phyloP scores from a whole-genome alignment of 2,888 invertebrate genomes.

The Falcaria lacertinaria region DNA sequence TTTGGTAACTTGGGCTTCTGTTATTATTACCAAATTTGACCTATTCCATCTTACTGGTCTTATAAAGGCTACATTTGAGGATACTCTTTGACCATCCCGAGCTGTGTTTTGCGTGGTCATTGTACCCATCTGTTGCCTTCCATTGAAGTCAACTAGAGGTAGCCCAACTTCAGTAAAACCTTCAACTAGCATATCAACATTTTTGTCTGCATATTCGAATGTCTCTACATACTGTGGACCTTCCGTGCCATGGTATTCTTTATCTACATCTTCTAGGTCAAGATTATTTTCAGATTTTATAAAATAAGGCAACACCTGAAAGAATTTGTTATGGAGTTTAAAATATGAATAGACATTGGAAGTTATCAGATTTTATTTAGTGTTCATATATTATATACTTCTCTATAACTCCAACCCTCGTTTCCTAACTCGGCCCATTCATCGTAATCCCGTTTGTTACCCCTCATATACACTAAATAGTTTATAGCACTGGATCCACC shows the following conservation, averaged over 20 bases:
- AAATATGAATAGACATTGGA: background rate
- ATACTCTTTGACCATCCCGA: conserved; percentile 77
- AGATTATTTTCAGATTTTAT: conserved; percentile 82
- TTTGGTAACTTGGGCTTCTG: conserved; percentile 74
- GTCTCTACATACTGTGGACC: conserved; percentile 82
- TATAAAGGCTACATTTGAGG: conserved; percentile 82
- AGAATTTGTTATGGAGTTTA: conserved; percentile 9
- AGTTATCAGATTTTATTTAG: background rate
- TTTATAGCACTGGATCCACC: conserved; percentile 85
- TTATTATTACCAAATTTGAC: conserved; percentile 67
- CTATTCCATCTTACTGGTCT: conserved; percentile 77
- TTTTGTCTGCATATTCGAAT: conserved; percentile 79
- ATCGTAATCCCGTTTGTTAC: conserved; percentile 82
- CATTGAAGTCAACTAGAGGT: conserved; percentile 78
- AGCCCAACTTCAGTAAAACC: conserved; percentile 81
- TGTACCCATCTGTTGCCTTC: conserved; percentile 77
- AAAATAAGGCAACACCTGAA: conserved; percentile 82
- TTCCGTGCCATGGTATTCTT: conserved; percentile 73
- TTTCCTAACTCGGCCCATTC: conserved; percentile 82
- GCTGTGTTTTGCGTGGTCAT: conserved; percentile 81
- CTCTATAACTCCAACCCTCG: conserved; percentile 79
- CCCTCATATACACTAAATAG: conserved; percentile 83
- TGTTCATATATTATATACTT: conserved; percentile 40
- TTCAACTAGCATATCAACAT: conserved; percentile 71
- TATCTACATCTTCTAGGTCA: conserved; percentile 65